Base-by-base conservation (phyloP, 1,140 invertebrate species). In the Pogonomyrmex californicus region DNA sequence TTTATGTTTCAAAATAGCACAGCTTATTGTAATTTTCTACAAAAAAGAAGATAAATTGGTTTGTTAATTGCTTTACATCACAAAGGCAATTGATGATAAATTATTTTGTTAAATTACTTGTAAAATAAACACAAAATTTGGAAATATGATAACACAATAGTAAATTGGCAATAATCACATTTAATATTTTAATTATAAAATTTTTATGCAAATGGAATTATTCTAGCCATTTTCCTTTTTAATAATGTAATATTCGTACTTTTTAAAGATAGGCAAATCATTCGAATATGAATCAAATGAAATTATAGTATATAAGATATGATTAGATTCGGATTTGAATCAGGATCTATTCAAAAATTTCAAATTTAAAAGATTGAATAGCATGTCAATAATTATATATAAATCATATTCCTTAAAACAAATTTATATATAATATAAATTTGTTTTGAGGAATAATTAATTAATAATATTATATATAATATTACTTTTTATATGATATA, bases 1-100 rank as follows among this genome's bases (percentile, higher is more conserved):
- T 75, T 75, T 1, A n/a, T 41, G 38, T 58, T 75, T 76, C 36
- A 76, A 41, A 76, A 76, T 76, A 68, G 41, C 10, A 47, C 23
- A 49, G n/a, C 12, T 75, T 4, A 58, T 58, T 44, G 38, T 41
- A 7, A 17, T 76, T 41, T 76, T 17, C 17, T 58, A 56, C 4
- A 2, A 71, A 71, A 30, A 41, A 68, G 49, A 49, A 68, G 49
- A 47, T 9, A 10, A 49, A 14, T 56, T 47, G 7, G 3, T 10
- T 41, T 38, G 41, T 58, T 23, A 23, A 0, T 23, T 23, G 23
- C 23, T 23, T 58, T 12, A 38, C 7, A 56, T 73, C 70, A 76
- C 54, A 68, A 68, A 68, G 23, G 1, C 4, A 56, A 73, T 73
- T 54, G 7, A 73, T 41, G 23, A 23, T 47, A 58, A 58, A 58